phyloP scores from a whole-genome alignment of 1,140 invertebrate genomes.

The Nebria ingens region DNA sequence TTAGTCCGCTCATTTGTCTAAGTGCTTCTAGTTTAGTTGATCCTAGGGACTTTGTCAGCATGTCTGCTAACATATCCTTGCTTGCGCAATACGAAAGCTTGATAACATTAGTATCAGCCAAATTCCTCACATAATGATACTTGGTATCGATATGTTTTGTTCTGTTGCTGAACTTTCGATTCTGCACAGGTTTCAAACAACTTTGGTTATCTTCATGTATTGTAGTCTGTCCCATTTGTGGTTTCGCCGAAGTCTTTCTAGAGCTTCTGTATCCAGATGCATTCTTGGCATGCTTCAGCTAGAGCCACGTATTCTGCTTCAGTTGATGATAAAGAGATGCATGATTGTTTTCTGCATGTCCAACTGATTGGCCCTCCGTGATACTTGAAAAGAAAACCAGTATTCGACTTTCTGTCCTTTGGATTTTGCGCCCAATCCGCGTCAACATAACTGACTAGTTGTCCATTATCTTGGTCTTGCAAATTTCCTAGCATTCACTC shows the following conservation, averaged over 20 bases:
- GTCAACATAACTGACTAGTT: constrained; percentile 23
- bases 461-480: not conserved
- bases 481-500: not conserved
- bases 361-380: constrained; percentile 19
- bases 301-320: constrained; percentile 40
- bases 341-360: constrained; percentile 29
- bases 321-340: constrained; percentile 36
- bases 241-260: constrained; percentile 17
- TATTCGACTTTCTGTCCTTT: constrained; percentile 25
- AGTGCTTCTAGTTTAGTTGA: too few species aligned
- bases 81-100: too few species aligned
- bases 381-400: constrained; percentile 31
- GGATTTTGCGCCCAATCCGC: constrained; percentile 27
- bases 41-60: too few species aligned
- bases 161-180: not conserved
- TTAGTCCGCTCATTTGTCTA: too few species aligned
- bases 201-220: not conserved
- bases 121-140: not conserved
- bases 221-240: not conserved
- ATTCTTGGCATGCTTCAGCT: constrained; percentile 31
- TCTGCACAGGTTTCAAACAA: not conserved
- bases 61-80: too few species aligned
- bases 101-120: not conserved
- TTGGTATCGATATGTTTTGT: not conserved
- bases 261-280: constrained; percentile 27